phyloP scores from a whole-genome alignment of 2,888 invertebrate species.

The Cataglyphis livida region DNA sequence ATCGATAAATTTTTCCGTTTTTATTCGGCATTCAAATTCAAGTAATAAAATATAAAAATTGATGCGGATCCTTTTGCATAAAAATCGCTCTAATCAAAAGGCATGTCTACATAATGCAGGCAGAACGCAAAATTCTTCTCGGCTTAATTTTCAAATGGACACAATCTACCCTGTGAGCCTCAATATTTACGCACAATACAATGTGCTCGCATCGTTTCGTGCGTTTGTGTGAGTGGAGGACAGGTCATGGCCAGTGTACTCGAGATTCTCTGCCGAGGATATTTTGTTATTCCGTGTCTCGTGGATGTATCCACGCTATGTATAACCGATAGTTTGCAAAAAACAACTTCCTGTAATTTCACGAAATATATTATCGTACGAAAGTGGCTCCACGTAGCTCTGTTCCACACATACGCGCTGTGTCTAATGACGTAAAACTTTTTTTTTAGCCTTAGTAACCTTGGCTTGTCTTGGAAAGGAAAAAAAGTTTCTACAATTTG shows the following conservation, averaged over 20 bases:
- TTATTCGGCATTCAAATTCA: not conserved
- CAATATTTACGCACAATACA: slow-evolving; percentile 59
- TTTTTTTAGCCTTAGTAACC: not conserved
- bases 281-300: slow-evolving; percentile 31
- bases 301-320: slow-evolving; percentile 10
- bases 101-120: too few species aligned
- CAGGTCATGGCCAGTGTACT: slow-evolving; percentile 69
- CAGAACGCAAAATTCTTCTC: not conserved
- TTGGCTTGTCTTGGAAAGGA: not conserved
- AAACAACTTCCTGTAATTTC: slow-evolving; percentile 37
- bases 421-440: not conserved
- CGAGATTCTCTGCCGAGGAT: slow-evolving; percentile 54
- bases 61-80: not conserved
- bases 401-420: not conserved
- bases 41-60: not conserved
- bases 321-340: slow-evolving; percentile 18
- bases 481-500: not conserved
- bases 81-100: not conserved
- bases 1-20: not conserved
- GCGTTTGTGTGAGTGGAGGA: slow-evolving; percentile 60
- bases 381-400: not conserved
- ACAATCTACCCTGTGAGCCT: slow-evolving; percentile 58
- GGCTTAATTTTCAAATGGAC: slow-evolving; percentile 64
- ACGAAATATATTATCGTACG: not conserved
- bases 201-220: slow-evolving; percentile 59